phyloP scores from a whole-genome alignment of 2,888 invertebrate species.

The Thysanoteuthis rhombus region DNA sequence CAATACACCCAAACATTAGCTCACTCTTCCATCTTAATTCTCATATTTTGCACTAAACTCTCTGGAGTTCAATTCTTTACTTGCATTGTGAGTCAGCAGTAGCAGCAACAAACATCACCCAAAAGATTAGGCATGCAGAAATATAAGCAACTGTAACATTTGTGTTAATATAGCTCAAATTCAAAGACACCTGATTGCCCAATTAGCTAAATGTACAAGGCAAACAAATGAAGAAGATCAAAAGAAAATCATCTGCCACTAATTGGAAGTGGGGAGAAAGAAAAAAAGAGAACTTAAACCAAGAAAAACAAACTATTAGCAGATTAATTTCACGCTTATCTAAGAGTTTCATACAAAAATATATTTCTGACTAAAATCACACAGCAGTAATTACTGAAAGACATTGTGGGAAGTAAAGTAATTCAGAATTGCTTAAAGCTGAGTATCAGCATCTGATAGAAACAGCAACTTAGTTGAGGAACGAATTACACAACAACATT shows the following conservation, averaged over 20 bases:
- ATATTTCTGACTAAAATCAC: neutral
- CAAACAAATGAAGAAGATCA: neutral
- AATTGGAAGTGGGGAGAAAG: neutral
- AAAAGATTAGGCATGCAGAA: neutral
- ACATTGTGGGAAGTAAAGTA: neutral
- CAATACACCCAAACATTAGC: too few relatives aligned
- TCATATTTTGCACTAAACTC: neutral
- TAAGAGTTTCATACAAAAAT: neutral
- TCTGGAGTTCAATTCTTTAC: too few relatives aligned
- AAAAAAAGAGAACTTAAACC: neutral
- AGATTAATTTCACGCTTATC: neutral
- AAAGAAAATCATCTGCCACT: neutral
- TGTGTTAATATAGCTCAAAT: neutral
- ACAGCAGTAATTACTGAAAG: neutral
- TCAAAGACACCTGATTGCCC: neutral
- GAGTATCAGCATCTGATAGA: neutral
- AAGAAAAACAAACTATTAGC: neutral
- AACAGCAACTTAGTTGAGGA: neutral
- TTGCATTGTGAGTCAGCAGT: neutral
- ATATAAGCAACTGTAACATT: neutral
- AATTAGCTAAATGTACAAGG: neutral
- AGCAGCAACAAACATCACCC: neutral
- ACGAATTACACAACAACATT: neutral
- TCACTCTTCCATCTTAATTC: neutral
- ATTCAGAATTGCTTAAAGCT: neutral